phyloP scores from a whole-genome alignment of 2,797 vertebrate species.

The Ateles fusciceps region DNA sequence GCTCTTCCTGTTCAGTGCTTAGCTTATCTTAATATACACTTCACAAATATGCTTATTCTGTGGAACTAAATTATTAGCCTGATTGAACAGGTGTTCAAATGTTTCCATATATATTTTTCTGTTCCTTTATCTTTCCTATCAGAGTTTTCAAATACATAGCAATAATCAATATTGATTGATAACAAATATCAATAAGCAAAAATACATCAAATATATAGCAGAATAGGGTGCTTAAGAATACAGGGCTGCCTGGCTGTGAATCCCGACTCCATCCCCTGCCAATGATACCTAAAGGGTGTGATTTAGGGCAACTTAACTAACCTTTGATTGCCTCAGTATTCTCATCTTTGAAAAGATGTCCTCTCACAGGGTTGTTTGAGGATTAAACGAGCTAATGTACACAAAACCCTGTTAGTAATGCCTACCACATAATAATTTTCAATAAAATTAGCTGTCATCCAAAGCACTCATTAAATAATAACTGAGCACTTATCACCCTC shows the following conservation, averaged over 20 bases:
- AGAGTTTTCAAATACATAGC: neutral
- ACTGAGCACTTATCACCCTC: too few relatives aligned
- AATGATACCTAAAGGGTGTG: fast-evolving
- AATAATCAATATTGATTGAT: neutral
- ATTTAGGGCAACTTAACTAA: neutral
- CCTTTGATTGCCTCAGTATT: neutral
- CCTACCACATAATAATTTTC: neutral
- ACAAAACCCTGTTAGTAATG: neutral
- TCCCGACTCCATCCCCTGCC: neutral
- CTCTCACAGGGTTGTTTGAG: neutral
- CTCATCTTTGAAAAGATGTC: neutral
- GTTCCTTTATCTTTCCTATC: neutral
- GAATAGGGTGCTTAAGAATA: neutral
- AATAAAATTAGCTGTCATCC: neutral
- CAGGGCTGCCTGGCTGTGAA: neutral
- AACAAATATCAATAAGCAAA: neutral
- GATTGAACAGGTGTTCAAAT: neutral
- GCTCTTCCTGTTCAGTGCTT: neutral
- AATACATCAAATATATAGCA: neutral
- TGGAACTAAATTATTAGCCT: neutral
- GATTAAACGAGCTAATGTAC: neutral
- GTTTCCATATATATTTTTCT: neutral
- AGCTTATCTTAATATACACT: neutral
- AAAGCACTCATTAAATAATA: neutral
- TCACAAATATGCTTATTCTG: neutral